Conservation (phyloP, 2,113 vertebrate genomes). For the Pavo muticus region DNA sequence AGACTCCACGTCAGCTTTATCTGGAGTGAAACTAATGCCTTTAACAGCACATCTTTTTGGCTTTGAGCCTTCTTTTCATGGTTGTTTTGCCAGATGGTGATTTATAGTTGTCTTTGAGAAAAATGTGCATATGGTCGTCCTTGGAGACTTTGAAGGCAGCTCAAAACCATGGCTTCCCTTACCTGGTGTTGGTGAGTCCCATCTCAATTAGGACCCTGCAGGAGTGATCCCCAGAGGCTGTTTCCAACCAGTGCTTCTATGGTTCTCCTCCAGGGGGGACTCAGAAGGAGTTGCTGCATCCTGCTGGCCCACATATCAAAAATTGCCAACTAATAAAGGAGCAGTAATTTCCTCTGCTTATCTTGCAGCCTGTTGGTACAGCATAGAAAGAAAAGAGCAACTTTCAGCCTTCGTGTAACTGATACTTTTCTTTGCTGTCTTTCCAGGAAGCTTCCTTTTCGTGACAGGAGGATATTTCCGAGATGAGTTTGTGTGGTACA, state of each 20-base stretch:
- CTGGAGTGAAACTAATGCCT: background rate
- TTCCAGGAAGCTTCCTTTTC: constrained; percentile 77
- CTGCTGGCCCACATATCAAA: background rate
- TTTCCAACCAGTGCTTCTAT: background rate
- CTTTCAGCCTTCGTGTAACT: background rate
- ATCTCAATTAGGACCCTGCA: background rate
- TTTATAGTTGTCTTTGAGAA: background rate
- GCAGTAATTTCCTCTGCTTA: background rate
- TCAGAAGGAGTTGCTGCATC: background rate
- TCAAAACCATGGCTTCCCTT: background rate
- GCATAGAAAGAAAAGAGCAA: background rate
- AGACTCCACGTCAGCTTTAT: background rate
- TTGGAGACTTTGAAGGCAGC: background rate
- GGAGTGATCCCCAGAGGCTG: background rate
- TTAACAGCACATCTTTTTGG: background rate
- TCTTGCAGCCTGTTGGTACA: background rate
- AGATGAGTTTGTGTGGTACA: constrained; percentile 88
- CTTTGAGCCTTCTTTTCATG: background rate
- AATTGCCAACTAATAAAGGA: background rate
- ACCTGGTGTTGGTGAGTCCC: background rate
- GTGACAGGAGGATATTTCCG: constrained; percentile 90
- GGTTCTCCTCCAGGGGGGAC: background rate
- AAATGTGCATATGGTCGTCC: background rate
- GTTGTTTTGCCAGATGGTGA: background rate
- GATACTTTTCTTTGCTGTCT: background rate